Percentiles rank a stretch among this genome's conserved stretches.
These are phyloP conservation scores for Pammene fasciana DNA, from an alignment of 2,888 invertebrate species.

Conservation along the genomic window DNA sequence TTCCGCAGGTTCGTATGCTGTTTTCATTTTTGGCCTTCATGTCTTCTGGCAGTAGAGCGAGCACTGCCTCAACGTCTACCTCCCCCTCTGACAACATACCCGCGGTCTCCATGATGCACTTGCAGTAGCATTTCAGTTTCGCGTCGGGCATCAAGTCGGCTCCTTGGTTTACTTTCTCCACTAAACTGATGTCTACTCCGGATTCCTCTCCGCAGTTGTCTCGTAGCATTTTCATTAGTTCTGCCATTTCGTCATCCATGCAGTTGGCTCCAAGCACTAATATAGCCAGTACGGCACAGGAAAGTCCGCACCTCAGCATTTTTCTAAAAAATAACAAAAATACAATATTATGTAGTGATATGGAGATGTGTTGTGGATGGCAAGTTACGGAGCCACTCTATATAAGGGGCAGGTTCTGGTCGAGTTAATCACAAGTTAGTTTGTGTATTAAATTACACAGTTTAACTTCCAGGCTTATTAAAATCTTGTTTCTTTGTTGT, in stretches of 20 bases:
- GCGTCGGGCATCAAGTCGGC: slow-evolving; percentile 61
- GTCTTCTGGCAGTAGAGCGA: slow-evolving; percentile 67
- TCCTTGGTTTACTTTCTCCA: slow-evolving; percentile 68
- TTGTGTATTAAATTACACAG: slow-evolving; percentile 56
- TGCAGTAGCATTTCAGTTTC: slow-evolving; percentile 72
- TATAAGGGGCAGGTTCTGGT: slow-evolving; percentile 48
- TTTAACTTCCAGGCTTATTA: slow-evolving; percentile 53
- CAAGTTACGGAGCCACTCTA: slow-evolving; percentile 47
- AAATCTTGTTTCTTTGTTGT: slow-evolving; percentile 51
- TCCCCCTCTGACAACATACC: slow-evolving; percentile 71
- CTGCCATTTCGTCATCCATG: slow-evolving; percentile 73
- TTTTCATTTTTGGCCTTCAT: slow-evolving; percentile 57
- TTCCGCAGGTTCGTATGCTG: slow-evolving; percentile 62
- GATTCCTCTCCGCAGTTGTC: slow-evolving; percentile 68
- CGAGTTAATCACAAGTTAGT: slow-evolving; percentile 43
- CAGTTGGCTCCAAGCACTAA: slow-evolving; percentile 42
- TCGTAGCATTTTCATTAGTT: slow-evolving; percentile 69
- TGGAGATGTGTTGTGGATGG: slow-evolving; percentile 20
- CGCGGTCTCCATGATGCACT: slow-evolving; percentile 76
- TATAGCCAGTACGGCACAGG: slow-evolving; percentile 42
- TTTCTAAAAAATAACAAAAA: not conserved
- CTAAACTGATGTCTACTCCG: slow-evolving; percentile 61
- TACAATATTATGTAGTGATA: not conserved
- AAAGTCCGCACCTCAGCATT: slow-evolving; percentile 36
- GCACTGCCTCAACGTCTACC: slow-evolving; percentile 70